Conservation (phyloP, 35 echinoderm and acorn worm genomes). For the Heliocidaris tuberculata region DNA sequence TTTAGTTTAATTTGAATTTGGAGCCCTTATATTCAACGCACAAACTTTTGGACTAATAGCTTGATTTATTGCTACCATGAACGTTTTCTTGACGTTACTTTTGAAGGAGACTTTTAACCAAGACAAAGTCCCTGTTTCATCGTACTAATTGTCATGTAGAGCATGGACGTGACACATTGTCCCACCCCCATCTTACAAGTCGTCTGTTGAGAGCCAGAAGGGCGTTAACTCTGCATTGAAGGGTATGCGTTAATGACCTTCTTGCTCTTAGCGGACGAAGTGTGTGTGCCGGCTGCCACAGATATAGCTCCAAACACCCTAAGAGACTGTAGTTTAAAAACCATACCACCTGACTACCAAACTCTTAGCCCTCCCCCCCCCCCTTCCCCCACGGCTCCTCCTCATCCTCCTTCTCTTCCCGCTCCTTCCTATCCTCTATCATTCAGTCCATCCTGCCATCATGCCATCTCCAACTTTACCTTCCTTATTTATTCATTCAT, state of each 20-base stretch:
- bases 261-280: not conserved
- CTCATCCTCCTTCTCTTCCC: not conserved
- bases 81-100: not conserved
- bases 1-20: not conserved
- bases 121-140: not conserved
- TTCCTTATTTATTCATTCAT: not conserved
- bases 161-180: not conserved
- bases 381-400: not conserved
- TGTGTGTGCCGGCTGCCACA: not conserved
- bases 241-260: not conserved
- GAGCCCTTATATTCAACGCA: not conserved
- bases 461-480: not conserved
- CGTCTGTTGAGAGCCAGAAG: not conserved
- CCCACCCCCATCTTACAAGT: not conserved
- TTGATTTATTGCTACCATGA: not conserved
- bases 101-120: not conserved
- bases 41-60: not conserved
- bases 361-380: not conserved
- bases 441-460: not conserved
- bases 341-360: not conserved
- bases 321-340: not conserved
- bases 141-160: constrained; percentile 4
- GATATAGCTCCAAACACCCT: not conserved
- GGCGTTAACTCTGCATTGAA: not conserved
- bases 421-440: not conserved